phyloP scores from a whole-genome alignment of 2,113 vertebrate species.

The Psophia crepitans region DNA sequence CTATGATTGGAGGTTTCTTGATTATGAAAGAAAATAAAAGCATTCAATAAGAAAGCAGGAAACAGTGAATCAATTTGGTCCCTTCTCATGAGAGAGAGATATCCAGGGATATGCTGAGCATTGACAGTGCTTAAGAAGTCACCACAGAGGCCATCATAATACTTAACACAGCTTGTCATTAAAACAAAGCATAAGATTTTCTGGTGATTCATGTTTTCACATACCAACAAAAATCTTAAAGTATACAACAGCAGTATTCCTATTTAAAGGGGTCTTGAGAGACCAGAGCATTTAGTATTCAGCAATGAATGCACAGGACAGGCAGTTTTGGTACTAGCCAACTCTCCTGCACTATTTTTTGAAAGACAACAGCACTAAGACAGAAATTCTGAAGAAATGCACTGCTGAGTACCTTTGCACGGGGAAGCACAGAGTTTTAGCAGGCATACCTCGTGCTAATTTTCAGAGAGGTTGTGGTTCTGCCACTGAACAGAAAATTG shows the following conservation, averaged over 20 bases:
- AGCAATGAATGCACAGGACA: background rate
- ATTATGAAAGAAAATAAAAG: constrained; percentile 13
- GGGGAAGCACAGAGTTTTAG: background rate
- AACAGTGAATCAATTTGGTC: background rate
- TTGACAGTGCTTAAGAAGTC: background rate
- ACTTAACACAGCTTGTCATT: background rate
- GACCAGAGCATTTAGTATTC: background rate
- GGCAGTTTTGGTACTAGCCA: background rate
- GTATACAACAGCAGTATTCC: background rate
- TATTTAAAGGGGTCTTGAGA: background rate
- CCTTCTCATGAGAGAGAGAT: background rate
- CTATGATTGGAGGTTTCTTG: background rate
- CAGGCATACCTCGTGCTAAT: background rate
- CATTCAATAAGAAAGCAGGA: background rate
- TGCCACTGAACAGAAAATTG: background rate
- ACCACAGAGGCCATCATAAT: background rate
- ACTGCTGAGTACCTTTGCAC: background rate
- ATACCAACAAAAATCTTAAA: background rate
- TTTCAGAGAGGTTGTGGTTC: background rate
- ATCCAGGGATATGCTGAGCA: background rate
- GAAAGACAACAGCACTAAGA: background rate
- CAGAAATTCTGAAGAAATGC: background rate
- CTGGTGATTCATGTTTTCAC: background rate
- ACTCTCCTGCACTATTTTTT: background rate
- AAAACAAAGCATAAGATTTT: background rate